Conservation (phyloP, 2,797 vertebrate genomes). For the Hybognathus amarus region DNA sequence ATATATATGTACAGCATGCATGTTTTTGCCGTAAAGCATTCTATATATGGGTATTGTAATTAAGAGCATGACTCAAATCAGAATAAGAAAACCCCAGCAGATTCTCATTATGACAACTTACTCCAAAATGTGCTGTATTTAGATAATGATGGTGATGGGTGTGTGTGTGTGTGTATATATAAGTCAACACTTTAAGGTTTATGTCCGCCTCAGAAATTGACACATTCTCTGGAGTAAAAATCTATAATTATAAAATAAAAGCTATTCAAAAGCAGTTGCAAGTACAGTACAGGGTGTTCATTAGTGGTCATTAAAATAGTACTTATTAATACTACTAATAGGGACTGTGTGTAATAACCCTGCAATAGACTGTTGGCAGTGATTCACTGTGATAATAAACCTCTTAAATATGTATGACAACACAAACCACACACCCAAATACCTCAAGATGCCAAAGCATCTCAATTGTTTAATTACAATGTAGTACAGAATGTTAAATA, state of each 20-base stretch:
- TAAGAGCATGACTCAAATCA: too few species aligned
- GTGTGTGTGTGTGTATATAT: too few species aligned
- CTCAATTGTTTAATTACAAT: neutral
- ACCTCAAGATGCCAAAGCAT: neutral
- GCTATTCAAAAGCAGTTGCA: neutral
- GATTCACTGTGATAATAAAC: neutral
- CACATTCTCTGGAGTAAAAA: neutral
- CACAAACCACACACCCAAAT: slow-evolving; percentile 17
- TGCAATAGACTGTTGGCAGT: neutral
- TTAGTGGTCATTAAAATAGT: neutral
- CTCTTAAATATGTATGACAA: neutral
- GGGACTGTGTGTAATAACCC: neutral
- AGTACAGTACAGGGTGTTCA: neutral
- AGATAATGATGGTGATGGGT: neutral
- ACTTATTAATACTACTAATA: too few species aligned
- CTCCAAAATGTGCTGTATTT: neutral
- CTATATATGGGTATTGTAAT: neutral
- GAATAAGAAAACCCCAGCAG: too few species aligned
- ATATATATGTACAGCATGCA: too few species aligned
- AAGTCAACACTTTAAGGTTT: neutral
- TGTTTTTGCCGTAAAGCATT: neutral
- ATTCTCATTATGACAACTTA: neutral
- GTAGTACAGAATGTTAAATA: slow-evolving; percentile 21
- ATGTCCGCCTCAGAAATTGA: neutral
- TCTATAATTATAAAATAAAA: neutral